These are phyloP conservation scores for Cervus canadensis DNA, from an alignment of 2,113 vertebrate species.

Conservation along the genomic window DNA sequence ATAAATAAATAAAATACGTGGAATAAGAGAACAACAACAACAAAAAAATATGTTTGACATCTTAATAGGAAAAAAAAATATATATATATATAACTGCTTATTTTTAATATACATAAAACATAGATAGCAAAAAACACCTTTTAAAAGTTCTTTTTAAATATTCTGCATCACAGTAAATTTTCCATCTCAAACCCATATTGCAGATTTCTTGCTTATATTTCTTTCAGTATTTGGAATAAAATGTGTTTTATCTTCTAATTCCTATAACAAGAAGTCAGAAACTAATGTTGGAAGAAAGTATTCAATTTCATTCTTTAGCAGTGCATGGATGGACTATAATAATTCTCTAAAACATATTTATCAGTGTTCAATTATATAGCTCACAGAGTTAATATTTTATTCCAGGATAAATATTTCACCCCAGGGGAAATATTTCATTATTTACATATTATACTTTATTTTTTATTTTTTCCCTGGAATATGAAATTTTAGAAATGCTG, in stretches of 20 bases:
- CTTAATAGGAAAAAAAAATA: background rate
- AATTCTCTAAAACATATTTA: background rate
- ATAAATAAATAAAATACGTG: no score
- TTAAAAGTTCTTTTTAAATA: background rate
- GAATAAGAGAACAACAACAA: no score
- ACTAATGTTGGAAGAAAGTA: background rate
- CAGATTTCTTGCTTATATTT: background rate
- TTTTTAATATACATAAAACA: background rate
- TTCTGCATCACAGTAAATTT: background rate
- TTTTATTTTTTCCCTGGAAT: background rate
- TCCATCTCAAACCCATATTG: background rate
- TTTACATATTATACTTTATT: background rate
- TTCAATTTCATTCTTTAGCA: background rate
- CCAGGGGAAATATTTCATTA: background rate
- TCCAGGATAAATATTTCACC: background rate
- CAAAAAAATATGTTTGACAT: no score
- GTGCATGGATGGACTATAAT: background rate
- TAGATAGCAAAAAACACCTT: background rate
- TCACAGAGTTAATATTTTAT: background rate
- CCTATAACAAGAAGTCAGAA: background rate
- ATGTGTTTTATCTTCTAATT: background rate
- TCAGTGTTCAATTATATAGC: background rate
- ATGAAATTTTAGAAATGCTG: background rate
- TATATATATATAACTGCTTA: background rate
- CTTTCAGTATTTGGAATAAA: background rate